A percentile compares a stretch with the other conserved stretches of the same genome.
phyloP scores from a whole-genome alignment of 2,113 vertebrate species.

The Cephalopterus ornatus region DNA sequence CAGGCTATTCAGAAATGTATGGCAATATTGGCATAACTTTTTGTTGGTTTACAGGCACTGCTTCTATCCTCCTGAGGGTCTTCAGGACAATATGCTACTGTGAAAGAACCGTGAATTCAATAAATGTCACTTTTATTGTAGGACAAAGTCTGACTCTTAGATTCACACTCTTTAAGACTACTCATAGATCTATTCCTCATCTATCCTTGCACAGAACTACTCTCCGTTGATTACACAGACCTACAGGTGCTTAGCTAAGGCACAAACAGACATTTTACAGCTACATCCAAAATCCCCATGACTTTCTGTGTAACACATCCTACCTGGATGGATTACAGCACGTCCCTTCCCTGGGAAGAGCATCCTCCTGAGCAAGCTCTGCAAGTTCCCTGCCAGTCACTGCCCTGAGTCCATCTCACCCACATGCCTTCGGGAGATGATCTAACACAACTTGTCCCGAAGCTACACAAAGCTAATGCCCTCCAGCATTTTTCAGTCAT shows the following conservation, averaged over 20 bases:
- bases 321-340: neutral
- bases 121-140: neutral
- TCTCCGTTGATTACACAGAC: neutral
- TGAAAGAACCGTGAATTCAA: neutral
- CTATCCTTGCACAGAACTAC: neutral
- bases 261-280: neutral
- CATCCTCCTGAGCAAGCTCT: neutral
- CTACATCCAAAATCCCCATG: neutral
- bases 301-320: neutral
- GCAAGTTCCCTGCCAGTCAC: accelerated
- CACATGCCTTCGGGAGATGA: accelerated
- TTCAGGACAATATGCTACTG: neutral
- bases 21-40: neutral
- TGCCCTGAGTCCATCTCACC: neutral
- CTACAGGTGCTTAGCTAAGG: neutral
- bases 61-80: neutral
- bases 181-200: neutral
- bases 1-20: neutral
- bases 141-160: neutral
- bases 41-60: neutral
- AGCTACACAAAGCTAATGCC: neutral
- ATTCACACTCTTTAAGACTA: neutral
- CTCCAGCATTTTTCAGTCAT: neutral
- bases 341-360: neutral
- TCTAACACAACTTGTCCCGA: neutral